Conservation (phyloP, 2,113 vertebrate genomes). For the Natator depressus region DNA sequence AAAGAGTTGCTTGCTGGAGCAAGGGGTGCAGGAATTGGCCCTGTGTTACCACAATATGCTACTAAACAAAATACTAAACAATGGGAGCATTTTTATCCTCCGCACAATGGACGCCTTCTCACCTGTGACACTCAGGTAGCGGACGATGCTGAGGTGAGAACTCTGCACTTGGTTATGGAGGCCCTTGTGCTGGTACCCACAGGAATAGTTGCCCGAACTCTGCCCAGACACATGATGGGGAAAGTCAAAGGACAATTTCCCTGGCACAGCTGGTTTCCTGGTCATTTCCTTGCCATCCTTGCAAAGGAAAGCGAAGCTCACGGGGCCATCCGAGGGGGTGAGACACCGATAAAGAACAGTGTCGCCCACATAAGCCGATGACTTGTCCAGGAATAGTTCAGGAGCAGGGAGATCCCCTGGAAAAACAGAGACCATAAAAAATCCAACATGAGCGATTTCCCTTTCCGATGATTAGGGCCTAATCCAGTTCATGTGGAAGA, state of each 20-base stretch:
- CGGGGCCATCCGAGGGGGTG: neutral
- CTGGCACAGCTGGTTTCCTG: neutral
- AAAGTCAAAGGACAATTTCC: neutral
- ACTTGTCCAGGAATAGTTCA: neutral
- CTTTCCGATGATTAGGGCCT: neutral
- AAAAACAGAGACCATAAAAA: neutral
- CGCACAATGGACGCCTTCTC: neutral
- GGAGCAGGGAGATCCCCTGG: neutral
- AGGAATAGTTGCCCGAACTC: neutral
- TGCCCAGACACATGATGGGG: neutral
- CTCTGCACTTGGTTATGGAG: neutral
- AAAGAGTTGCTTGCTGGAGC: neutral
- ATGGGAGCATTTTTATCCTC: neutral
- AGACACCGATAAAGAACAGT: neutral
- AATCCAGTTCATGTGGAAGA: neutral
- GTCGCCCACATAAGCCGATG: neutral
- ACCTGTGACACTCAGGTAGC: neutral
- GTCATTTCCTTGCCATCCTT: neutral
- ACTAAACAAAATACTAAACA: neutral
- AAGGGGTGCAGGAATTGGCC: neutral
- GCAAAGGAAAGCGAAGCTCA: neutral
- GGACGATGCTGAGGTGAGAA: neutral
- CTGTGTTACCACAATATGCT: neutral
- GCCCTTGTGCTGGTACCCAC: neutral
- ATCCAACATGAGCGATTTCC: neutral